Evolutionary conservation across 2,888 invertebrate genomes (phyloP), one percentile per base, ranked within the genome.

Genomic region (Gymnosoma rotundatum): DNA sequence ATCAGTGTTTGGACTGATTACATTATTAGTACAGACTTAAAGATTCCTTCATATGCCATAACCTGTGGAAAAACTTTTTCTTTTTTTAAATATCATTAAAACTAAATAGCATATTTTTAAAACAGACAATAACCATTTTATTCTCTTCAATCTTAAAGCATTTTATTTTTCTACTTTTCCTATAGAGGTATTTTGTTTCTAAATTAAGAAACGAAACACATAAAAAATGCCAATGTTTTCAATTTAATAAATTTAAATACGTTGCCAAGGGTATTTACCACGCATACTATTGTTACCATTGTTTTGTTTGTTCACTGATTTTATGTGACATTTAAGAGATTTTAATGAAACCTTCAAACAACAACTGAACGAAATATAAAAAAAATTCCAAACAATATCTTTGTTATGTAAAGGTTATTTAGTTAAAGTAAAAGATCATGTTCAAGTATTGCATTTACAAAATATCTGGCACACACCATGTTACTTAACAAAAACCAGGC

Each of bases 261-360:
- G 16, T 45, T 18, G 20, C n/a, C 48, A 63, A 75, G 61, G 60
- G 66, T 76, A 73, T 80, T 74, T 79, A 18, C 78, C 83, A 78
- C 69, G 73, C 79, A 73, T 54, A 72, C 72, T 79, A 83, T 82
- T 82, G 83, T 73, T 64, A 42, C 75, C 67, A 83, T 83, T 73
- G 78, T 72, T 64, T 69, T 38, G 74, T 67, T 70, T 60, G 78
- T 85, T 78, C 50, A n/a, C 12, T 63, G 78, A 83, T 69, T 86
- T 86, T 84, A 84, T 86, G 78, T 82, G 84, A 84, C 82, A 82
- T 83, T 79, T 72, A 84, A 78, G 76, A 80, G 82, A 72, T 78
- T 86, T 86, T 86, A 86, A 86, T 84, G 86, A 82, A 79, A 79
- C 76, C 75, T 66, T 81, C 82, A 80, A 61, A 73, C n/a, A 61